phyloP scores from a whole-genome alignment of 1,140 invertebrate species.

The Notospermus geniculatus region DNA sequence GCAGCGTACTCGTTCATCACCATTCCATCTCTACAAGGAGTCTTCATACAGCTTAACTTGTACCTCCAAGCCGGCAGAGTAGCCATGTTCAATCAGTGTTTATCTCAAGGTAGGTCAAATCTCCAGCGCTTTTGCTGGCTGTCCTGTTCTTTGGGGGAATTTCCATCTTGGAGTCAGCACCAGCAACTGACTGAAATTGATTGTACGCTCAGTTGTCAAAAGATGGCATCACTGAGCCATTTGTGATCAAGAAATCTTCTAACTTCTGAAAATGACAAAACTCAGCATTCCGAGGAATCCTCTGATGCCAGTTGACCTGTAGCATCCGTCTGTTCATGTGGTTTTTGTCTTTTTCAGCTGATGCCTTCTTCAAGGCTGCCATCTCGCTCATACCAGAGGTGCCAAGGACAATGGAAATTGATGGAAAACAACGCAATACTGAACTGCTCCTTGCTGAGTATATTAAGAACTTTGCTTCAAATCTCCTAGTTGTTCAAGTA shows the following conservation, averaged over 20 bases:
- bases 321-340: neutral
- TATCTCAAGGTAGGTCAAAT: constrained; percentile 75
- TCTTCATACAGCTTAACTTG: constrained; percentile 73
- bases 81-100: constrained; percentile 83
- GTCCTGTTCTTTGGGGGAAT: too few relatives aligned
- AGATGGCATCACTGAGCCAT: neutral
- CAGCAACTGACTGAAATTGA: too few relatives aligned
- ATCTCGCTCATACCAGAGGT: constrained; percentile 77
- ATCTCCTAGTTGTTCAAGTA: constrained; percentile 81
- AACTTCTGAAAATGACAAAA: too few relatives aligned
- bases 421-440: constrained; percentile 70
- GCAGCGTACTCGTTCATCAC: constrained; percentile 93
- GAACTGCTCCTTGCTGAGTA: constrained; percentile 73
- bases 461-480: constrained; percentile 72
- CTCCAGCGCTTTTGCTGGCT: neutral
- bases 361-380: constrained; percentile 88
- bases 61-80: constrained; percentile 86
- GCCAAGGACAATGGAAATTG: constrained; percentile 71
- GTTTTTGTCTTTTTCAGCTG: constrained; percentile 65
- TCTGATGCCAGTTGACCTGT: too few relatives aligned
- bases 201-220: too few relatives aligned
- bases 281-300: too few relatives aligned
- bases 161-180: too few relatives aligned
- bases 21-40: constrained; percentile 83
- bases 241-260: too few relatives aligned